Evolutionary conservation across 2,113 vertebrate genomes (phyloP), one percentile per base, ranked within the genome.

Genomic region (Oreotrochilus melanogaster): DNA sequence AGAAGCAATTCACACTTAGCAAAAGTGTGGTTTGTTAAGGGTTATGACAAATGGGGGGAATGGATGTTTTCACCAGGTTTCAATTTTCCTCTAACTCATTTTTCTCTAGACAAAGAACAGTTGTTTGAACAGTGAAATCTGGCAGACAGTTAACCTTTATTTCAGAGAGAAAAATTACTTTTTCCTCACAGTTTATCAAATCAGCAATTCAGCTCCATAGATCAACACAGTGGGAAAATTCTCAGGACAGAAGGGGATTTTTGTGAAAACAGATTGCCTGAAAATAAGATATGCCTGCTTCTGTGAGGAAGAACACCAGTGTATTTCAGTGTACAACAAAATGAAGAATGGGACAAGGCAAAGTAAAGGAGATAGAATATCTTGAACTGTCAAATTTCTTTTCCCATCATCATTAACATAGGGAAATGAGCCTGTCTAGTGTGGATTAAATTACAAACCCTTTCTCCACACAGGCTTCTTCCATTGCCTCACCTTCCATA

Each of bases 151-250:
- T 95, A 89, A 97, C 95, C 84, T 96, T 94, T 89, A 88, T 93
- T 97, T 95, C 90, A 94, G 89, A 87, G 79, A 96, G 94, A 97
- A 78, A 81, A 96, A 96, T 78, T 69, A 83, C 86, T 87, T 97
- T 91, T 95, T 84, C 78, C 64, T 76, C 94, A 78, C 69, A 92
- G 95, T 96, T 96, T 95, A 97, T 97, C 95, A 92, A 96, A 93
- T 94, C 70, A 89, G 76, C 47, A 89, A 53, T 86, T 78, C 86
- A 76, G 83, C 33, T 85, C 65, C 80, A 95, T 50, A 89, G 81
- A 96, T 91, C 73, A 92, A 66, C 37, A 76, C 69, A 64, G 60
- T 18, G 6, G 48, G 51, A 80, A 91, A 80, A 43, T 45, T 53
- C 76, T 82, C 84, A 91, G 64, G 45, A 89, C 61, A 69, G 24